Evolutionary conservation across 2,797 vertebrate genomes (phyloP).

Genomic region (Xenopus petersii): DNA sequence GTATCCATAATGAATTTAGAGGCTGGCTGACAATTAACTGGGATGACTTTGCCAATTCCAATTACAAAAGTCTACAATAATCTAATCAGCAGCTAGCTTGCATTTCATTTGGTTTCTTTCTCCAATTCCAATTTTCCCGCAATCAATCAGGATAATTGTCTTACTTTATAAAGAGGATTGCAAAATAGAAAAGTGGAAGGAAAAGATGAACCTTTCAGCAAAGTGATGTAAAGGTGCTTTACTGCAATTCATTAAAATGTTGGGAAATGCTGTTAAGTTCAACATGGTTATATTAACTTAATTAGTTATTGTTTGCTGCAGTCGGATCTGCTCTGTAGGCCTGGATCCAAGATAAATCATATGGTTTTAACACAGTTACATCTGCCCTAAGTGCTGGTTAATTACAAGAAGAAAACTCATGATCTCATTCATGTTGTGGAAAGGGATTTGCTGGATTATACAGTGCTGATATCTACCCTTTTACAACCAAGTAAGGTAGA

Average conservation of each 20-base stretch:
- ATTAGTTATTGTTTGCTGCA: slow-evolving; percentile 10
- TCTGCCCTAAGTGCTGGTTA: slow-evolving; percentile 17
- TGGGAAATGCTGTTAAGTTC: neutral
- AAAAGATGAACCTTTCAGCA: slow-evolving; percentile 7
- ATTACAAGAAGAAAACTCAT: slow-evolving; percentile 2
- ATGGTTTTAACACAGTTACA: slow-evolving; percentile 15
- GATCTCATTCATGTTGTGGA: neutral
- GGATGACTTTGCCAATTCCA: slow-evolving; percentile 46
- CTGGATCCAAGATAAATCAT: slow-evolving; percentile 13
- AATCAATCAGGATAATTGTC: slow-evolving; percentile 25
- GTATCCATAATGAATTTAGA: slow-evolving; percentile 8
- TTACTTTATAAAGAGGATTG: slow-evolving; percentile 15
- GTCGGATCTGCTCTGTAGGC: slow-evolving; percentile 7
- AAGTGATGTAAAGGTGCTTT: slow-evolving; percentile 10
- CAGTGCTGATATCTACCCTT: too few relatives aligned
- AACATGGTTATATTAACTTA: slow-evolving; percentile 10
- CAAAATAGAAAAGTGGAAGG: neutral
- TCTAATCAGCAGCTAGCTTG: slow-evolving; percentile 46
- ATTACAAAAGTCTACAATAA: slow-evolving; percentile 53
- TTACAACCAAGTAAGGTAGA: too few relatives aligned
- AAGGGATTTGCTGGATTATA: too few relatives aligned
- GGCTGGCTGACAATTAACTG: slow-evolving; percentile 12
- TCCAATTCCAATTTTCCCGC: slow-evolving; percentile 8
- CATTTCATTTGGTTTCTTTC: slow-evolving; percentile 9
- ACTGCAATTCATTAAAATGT: slow-evolving; percentile 11